These are phyloP conservation scores for Drosophila affinis DNA, from an alignment of 2,888 invertebrate genomes.

Conservation along the genomic window DNA sequence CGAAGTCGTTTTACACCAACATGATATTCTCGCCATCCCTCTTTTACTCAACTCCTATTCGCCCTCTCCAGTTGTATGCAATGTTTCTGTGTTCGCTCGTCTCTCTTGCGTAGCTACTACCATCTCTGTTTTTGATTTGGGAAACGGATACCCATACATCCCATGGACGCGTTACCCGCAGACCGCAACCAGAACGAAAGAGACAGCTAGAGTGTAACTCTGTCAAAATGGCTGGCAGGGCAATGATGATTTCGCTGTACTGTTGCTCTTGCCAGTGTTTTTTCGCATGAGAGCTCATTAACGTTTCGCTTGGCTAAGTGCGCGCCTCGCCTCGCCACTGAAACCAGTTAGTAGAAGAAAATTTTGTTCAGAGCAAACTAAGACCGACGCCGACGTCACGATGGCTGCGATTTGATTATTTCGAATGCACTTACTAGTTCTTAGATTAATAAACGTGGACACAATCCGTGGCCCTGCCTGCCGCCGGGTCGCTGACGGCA, in stretches of 20 bases:
- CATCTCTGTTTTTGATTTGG: slow-evolving; percentile 25
- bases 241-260: slow-evolving; percentile 21
- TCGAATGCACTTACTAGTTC: slow-evolving; percentile 54
- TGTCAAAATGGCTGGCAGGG: slow-evolving; percentile 63
- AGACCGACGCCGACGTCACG: slow-evolving; percentile 41
- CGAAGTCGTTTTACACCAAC: not conserved
- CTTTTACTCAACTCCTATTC: slow-evolving; percentile 23
- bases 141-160: not conserved
- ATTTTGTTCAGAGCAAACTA: slow-evolving; percentile 59
- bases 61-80: not conserved
- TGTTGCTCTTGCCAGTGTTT: slow-evolving; percentile 51
- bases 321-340: slow-evolving; percentile 60
- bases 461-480: slow-evolving; percentile 64
- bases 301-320: slow-evolving; percentile 82
- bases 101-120: not conserved
- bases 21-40: slow-evolving; percentile 13
- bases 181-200: slow-evolving; percentile 7
- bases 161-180: not conserved
- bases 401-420: slow-evolving; percentile 47
- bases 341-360: slow-evolving; percentile 69
- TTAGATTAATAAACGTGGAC: slow-evolving; percentile 46
- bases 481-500: slow-evolving; percentile 65
- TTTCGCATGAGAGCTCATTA: slow-evolving; percentile 83
- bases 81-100: not conserved
- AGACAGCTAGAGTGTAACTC: slow-evolving; percentile 6